Evolutionary conservation across 2,888 invertebrate genomes (phyloP).

Genomic region (Hylaea fasciaria): DNA sequence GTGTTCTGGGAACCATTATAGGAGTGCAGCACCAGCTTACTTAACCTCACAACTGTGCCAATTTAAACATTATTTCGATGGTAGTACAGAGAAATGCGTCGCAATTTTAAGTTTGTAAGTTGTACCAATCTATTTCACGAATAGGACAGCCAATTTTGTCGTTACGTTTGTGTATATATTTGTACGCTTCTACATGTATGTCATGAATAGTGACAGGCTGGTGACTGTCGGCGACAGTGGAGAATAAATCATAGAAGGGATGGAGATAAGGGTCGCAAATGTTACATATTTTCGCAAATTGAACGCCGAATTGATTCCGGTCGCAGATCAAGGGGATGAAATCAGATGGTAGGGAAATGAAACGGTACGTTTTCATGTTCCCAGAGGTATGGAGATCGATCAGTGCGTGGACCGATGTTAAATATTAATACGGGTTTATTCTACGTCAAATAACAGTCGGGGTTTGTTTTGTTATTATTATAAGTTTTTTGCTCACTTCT

Average conservation of each 20-base stretch:
- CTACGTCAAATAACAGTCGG: no score
- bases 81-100: slow-evolving; percentile 35
- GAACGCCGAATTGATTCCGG: slow-evolving; percentile 31
- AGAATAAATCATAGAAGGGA: slow-evolving; percentile 27
- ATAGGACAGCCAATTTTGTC: slow-evolving; percentile 70
- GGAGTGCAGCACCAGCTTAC: slow-evolving; percentile 46
- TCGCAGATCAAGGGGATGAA: slow-evolving; percentile 31
- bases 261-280: slow-evolving; percentile 33
- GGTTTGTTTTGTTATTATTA: no score
- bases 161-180: slow-evolving; percentile 47
- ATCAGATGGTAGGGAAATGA: slow-evolving; percentile 25
- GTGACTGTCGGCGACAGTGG: slow-evolving; percentile 20
- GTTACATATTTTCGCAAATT: slow-evolving; percentile 37
- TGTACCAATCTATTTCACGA: slow-evolving; percentile 63
- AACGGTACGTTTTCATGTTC: slow-evolving; percentile 21
- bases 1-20: slow-evolving; percentile 57
- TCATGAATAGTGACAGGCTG: slow-evolving; percentile 24
- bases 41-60: slow-evolving; percentile 22
- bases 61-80: slow-evolving; percentile 37
- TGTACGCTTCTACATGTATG: slow-evolving; percentile 21
- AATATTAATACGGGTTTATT: no score
- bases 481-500: no score
- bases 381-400: slow-evolving; percentile 6
- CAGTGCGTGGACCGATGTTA: background rate
- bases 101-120: slow-evolving; percentile 46